Percentiles rank a stretch among this genome's conserved stretches.
phyloP scores from a whole-genome alignment of 1,140 invertebrate species.

The Leguminivora glycinivorella region DNA sequence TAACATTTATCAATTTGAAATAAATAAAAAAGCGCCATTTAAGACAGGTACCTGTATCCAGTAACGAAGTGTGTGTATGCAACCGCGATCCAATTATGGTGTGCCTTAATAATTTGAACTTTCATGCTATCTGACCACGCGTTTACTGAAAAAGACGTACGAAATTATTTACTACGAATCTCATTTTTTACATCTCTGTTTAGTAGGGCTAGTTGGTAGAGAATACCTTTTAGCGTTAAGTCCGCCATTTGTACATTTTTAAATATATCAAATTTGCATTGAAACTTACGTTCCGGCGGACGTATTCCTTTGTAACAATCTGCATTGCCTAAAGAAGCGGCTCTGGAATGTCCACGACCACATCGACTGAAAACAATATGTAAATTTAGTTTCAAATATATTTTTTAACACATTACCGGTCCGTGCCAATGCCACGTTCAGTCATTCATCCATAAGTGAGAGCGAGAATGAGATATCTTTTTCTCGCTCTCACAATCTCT shows the following conservation, averaged over 20 bases:
- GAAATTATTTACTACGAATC: no score
- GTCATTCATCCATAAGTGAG: no score
- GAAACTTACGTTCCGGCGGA: slow-evolving; percentile 61
- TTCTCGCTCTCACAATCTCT: no score
- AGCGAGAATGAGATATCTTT: no score
- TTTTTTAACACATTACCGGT: no score
- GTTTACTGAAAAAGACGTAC: slow-evolving; percentile 66
- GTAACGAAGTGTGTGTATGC: slow-evolving; percentile 97
- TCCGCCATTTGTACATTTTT: no score
- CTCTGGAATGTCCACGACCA: slow-evolving; percentile 86
- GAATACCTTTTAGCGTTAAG: no score
- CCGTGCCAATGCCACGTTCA: no score
- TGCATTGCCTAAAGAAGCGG: slow-evolving; percentile 89
- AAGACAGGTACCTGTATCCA: slow-evolving; percentile 89
- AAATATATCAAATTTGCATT: slow-evolving; percentile 10
- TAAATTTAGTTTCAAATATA: no score
- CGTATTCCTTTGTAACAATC: slow-evolving; percentile 80
- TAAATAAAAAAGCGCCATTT: neutral
- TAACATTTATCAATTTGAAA: no score
- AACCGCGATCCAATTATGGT: slow-evolving; percentile 98
- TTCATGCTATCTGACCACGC: slow-evolving; percentile 90
- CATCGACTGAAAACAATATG: slow-evolving; percentile 57
- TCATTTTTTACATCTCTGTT: no score
- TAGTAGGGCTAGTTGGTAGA: no score
- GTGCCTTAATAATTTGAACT: slow-evolving; percentile 96